Conservation (phyloP, 2,113 vertebrate genomes). For the Bostrychus sinensis region DNA sequence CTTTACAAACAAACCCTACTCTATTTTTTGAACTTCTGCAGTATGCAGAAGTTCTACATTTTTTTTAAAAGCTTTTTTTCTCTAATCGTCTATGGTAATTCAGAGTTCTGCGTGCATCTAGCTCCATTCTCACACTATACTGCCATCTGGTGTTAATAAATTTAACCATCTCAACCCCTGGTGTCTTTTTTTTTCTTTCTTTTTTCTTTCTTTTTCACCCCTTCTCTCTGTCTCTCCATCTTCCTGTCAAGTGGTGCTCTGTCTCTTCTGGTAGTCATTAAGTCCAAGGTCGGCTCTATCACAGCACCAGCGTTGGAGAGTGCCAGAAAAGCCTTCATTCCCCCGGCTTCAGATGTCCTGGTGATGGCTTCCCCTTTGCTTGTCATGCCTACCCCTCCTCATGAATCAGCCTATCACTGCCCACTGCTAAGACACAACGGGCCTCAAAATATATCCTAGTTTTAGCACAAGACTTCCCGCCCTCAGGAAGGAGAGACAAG, state of each 20-base stretch:
- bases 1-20: too few species aligned
- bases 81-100: not conserved
- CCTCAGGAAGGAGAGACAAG: constrained; percentile 41
- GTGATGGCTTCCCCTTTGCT: constrained; percentile 64
- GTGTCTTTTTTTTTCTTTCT: not conserved
- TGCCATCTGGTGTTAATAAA: constrained; percentile 11
- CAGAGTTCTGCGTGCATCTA: constrained; percentile 5
- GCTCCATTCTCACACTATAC: constrained; percentile 6
- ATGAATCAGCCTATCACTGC: constrained; percentile 68
- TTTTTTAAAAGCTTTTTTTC: too few species aligned
- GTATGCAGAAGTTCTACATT: too few species aligned
- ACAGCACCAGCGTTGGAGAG: constrained; percentile 66
- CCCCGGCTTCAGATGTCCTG: constrained; percentile 65
- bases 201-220: not conserved
- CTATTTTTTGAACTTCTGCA: too few species aligned
- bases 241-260: constrained; percentile 64
- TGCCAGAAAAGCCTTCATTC: constrained; percentile 69
- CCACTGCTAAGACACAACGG: constrained; percentile 44
- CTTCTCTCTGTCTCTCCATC: constrained; percentile 57
- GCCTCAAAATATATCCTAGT: constrained; percentile 46
- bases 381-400: constrained; percentile 68
- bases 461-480: constrained; percentile 60
- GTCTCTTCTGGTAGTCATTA: constrained; percentile 76
- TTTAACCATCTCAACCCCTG: not conserved
- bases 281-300: constrained; percentile 72